Base-by-base conservation (phyloP, 2,113 vertebrate species). In the Sialia sialis region DNA sequence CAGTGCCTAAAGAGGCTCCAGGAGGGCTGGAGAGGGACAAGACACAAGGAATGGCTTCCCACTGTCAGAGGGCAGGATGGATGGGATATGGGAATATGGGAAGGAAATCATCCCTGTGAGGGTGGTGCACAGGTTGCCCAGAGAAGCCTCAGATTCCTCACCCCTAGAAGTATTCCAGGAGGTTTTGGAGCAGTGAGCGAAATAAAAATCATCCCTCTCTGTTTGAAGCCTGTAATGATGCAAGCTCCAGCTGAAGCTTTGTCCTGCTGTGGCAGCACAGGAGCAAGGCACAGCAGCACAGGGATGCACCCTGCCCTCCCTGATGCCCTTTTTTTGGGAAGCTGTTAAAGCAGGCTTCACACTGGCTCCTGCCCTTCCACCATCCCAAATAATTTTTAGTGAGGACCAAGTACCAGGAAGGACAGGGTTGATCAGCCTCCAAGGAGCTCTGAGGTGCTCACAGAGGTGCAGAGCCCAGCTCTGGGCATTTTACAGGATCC, bases 31-130 rank as follows among this genome's bases (percentile, higher is more conserved):
- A 48, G 34, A 70, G 46, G 60, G 25, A 30, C 16, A 63, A 48
- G 11, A 48, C 20, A 25, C 3, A 6, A 63, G n/a, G 48, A 62
- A 78, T 30, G 39, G 10, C 16, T 60, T n/a, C 44, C 7, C 12
- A n/a, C 4, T 46, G 48, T 6, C 23, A 29, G 16, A 62, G 29
- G 29, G 22, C 27, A 60, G 55, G n/a, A 0, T 7, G 0, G 55
- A 9, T 48, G 20, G 16, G 64, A 63, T 5, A 25, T 1, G n/a
- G n/a, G n/a, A n/a, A n/a, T n/a, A n/a, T 30, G 34, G 66, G 56
- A 4, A 54, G 48, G 0, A 62, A 41, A 78, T 17, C 0, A 4
- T 54, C 13, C 8, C n/a, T 48, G 29, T 0, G 23, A 78, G 13
- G 22, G 10, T 48, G 48, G 3, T 0, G 0, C 15, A 29, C n/a